Percentiles rank a stretch among this genome's conserved stretches.
Conservation (phyloP, 1,140 invertebrate genomes). For the Drosophila saltans region DNA sequence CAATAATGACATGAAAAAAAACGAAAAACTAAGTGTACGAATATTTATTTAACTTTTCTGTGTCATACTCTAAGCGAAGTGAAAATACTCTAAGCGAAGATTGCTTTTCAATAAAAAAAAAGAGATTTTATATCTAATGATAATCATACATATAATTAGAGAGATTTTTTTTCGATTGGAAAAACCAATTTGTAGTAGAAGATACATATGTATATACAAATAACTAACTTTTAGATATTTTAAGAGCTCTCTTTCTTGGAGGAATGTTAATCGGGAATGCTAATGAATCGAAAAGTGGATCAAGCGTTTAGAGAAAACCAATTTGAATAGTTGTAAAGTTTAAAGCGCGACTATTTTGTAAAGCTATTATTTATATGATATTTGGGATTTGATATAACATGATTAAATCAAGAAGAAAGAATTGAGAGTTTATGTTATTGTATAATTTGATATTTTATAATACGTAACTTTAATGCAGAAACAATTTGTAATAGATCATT, state of each 20-base stretch:
- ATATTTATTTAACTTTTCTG: conserved; percentile 1
- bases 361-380: too few species aligned
- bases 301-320: not conserved
- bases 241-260: not conserved
- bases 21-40: conserved; percentile 2
- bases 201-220: too few species aligned
- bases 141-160: not conserved
- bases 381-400: too few species aligned
- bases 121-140: not conserved
- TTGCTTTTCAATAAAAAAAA: not conserved
- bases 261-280: not conserved
- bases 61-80: not conserved
- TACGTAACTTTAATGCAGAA: too few species aligned
- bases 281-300: not conserved
- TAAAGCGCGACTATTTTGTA: too few species aligned
- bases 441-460: too few species aligned
- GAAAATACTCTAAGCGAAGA: not conserved
- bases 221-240: too few species aligned
- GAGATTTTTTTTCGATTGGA: not conserved
- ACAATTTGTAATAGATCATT: too few species aligned
- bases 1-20: conserved; percentile 41
- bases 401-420: too few species aligned
- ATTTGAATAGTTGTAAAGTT: not conserved
- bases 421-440: too few species aligned
- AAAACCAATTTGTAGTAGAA: too few species aligned